Base-by-base conservation (phyloP, 2,888 invertebrate genomes). In the Thera obeliscata region DNA sequence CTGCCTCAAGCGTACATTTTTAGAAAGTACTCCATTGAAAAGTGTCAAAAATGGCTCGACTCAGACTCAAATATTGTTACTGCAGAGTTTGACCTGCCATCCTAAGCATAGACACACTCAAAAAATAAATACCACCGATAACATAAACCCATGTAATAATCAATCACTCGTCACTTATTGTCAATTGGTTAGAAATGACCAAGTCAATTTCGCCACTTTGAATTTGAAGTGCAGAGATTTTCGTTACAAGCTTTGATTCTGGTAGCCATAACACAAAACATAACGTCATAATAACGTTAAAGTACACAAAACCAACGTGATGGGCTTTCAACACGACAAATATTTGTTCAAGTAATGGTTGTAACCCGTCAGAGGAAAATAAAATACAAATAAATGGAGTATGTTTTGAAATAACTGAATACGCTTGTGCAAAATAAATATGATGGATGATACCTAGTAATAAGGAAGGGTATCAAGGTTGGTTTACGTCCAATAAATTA, bases 341-440 rank as follows among this genome's bases (percentile, higher is more conserved):
- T 87, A 83, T 90, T 89, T 84, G 80, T 67, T 54, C 80, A 80
- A 83, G 87, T 89, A 89, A 90, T 89, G 88, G 88, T 76, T 74
- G 78, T 73, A 74, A 77, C 78, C 78, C 73, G 76, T 67, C 71
- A 73, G 76, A 80, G 77, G 80, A 82, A 81, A 81, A 83, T 84
- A 81, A 82, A 83, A 81, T 78, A 82, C 78, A 84, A 82, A 83
- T 79, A 81, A 78, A 77, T 67, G 67, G 67, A 73, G 67, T 59
- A 76, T 77, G 74, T 76, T 81, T 81, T 77, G 75, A 78, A 82
- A 83, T 83, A 80, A 78, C 78, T 79, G 78, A 79, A 78, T 77
- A 69, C 73, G 71, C 46, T 73, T 66, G 65, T 66, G 63, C 61
- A 71, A 69, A 71, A 70, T 76, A 75, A 76, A 79, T 70, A 72